Evolutionary conservation across 1,140 invertebrate species (phyloP).

Genomic region (Centruroides sculpturatus): DNA sequence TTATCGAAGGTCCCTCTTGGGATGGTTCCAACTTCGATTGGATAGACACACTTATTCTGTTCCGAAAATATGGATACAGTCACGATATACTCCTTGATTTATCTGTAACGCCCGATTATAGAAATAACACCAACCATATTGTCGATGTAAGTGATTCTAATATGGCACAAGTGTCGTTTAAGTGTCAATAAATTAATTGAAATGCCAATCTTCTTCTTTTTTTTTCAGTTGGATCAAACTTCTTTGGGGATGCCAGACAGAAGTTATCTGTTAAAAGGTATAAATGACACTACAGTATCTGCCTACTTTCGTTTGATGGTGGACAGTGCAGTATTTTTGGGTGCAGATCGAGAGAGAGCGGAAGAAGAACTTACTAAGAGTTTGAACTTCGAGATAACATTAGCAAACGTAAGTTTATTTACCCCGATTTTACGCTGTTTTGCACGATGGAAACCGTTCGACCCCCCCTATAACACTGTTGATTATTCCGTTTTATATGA

Average conservation of each 20-base stretch:
- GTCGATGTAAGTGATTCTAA: constrained; percentile 57
- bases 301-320: constrained; percentile 37
- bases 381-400: constrained; percentile 74
- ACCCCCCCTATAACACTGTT: too few relatives aligned
- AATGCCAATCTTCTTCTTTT: constrained; percentile 6
- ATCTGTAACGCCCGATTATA: constrained; percentile 75
- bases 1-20: constrained; percentile 63
- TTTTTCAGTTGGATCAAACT: constrained; percentile 72
- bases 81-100: constrained; percentile 88
- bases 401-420: constrained; percentile 65
- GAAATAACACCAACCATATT: constrained; percentile 59
- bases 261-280: constrained; percentile 65
- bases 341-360: constrained; percentile 55
- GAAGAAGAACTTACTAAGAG: constrained; percentile 64
- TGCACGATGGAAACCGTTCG: too few relatives aligned
- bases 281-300: constrained; percentile 29
- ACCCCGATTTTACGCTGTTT: too few relatives aligned
- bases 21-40: constrained; percentile 53
- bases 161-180: neutral
- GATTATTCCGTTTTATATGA: too few relatives aligned
- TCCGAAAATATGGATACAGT: constrained; percentile 60
- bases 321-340: constrained; percentile 71
- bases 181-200: constrained; percentile 17
- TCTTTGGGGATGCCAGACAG: constrained; percentile 64
- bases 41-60: constrained; percentile 66